Evolutionary conservation across 2,113 vertebrate genomes (phyloP), one percentile per base, ranked within the genome.

Genomic region (Ammospiza nelsoni): DNA sequence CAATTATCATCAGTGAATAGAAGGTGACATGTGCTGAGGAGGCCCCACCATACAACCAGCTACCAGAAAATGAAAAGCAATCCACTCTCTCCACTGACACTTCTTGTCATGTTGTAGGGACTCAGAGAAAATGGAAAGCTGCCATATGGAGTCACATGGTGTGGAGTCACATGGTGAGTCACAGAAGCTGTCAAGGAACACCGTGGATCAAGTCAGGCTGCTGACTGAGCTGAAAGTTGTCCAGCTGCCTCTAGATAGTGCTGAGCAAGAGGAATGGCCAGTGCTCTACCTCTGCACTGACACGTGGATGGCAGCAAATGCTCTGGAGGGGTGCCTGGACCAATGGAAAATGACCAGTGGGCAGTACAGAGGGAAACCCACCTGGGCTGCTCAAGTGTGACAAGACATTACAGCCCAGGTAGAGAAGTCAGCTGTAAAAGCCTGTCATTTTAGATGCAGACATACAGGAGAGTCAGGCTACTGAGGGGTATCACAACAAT

Each of bases 391-490:
- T 79, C 31, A 66, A 35, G 33, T 46, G 62, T 55, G 49, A 17
- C 2, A 58, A 58, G 65, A 41, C 44, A 49, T 48, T 8, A 10
- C 29, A 9, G 6, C 17, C 28, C 7, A 20, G 11, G 4, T 14
- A 49, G 23, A 29, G 44, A 28, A 69, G 23, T 3, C 4, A 13
- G 43, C 52, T 49, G 28, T 58, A 18, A 58, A 58, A 49, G 28
- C 7, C 14, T 41, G 18, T 59, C 29, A 41, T n/a, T 58, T 20
- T 7, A 37, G 28, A 33, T 12, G 11, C 27, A 58, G 12, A 11
- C 0, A 2, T 33, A 27, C n/a, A 39, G 0, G 0, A 35, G 11
- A 58, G 16, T 19, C 1, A 0, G 43, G 54, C 28, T 41, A 23
- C 23, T 28, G 29, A 41, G 17, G 28, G 18, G 23, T 9, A 59